A percentile compares a stretch with the other conserved stretches of the same genome.
Conservation (phyloP, 37 sponge, comb jelly and placozoan species). For the Hormiphora californensis region DNA sequence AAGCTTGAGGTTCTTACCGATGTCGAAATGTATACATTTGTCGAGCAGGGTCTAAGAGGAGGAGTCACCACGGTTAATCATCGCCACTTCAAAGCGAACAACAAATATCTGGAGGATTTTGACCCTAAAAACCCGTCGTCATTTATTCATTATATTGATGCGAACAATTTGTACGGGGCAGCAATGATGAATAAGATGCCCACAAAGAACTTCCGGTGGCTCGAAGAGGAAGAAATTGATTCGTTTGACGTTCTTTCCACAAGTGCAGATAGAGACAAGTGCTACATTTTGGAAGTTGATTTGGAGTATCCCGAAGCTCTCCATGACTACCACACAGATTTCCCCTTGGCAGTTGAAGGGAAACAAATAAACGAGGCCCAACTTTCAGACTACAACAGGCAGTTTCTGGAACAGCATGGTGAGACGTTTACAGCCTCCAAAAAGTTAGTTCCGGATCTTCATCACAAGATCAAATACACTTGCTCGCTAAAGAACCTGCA, state of each 20-base stretch:
- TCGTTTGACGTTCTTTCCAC: neutral
- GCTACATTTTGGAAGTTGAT: conserved; percentile 18
- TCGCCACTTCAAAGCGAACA: neutral
- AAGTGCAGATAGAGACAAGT: neutral
- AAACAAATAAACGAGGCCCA: neutral
- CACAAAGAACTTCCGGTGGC: neutral
- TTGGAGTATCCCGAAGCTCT: neutral
- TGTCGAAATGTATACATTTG: neutral
- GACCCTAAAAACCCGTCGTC: neutral
- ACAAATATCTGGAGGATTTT: neutral
- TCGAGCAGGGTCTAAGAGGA: neutral
- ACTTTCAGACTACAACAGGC: neutral
- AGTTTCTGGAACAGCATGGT: neutral
- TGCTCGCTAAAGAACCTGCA: neutral
- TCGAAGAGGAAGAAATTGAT: neutral
- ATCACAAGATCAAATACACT: neutral
- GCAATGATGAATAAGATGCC: neutral
- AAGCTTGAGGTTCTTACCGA: neutral
- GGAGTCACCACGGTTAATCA: neutral
- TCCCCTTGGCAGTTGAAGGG: neutral
- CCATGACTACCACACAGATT: conserved; percentile 8
- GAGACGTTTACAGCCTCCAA: neutral
- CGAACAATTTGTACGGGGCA: neutral
- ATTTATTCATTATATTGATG: conserved; percentile 3
- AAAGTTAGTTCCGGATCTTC: neutral